Percentiles rank a stretch among this genome's conserved stretches.
Evolutionary conservation across 2,113 vertebrate genomes (phyloP).

Genomic region (Cyprinus carpio): DNA sequence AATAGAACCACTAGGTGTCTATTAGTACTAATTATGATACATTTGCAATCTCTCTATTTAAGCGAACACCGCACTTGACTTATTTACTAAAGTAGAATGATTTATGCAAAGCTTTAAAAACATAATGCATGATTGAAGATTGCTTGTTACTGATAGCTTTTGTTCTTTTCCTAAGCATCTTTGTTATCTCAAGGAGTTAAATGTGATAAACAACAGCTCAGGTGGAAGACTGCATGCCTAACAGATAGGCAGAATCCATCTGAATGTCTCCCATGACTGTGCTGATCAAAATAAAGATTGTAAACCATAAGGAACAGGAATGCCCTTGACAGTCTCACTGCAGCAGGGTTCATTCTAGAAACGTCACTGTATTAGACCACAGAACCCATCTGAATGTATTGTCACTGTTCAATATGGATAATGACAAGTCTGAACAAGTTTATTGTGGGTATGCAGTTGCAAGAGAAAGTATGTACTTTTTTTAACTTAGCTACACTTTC

Average conservation of each 20-base stretch:
- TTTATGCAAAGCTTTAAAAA: neutral
- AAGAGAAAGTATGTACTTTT: no score
- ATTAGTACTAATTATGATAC: slow-evolving; percentile 12
- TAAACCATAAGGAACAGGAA: neutral
- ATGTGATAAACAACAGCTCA: neutral
- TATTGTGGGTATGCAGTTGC: neutral
- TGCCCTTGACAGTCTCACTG: slow-evolving; percentile 13
- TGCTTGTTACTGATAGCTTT: neutral
- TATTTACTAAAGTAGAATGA: neutral
- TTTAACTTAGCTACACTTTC: neutral
- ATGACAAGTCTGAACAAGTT: neutral
- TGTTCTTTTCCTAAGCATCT: slow-evolving; percentile 14
- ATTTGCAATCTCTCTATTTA: neutral
- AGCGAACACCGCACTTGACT: neutral
- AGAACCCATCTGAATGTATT: neutral
- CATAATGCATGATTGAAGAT: neutral
- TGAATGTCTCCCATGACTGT: slow-evolving; percentile 21
- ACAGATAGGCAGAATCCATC: neutral
- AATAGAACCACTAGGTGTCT: slow-evolving; percentile 23
- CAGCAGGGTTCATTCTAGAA: neutral
- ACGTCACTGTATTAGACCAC: neutral
- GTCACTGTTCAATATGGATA: no score
- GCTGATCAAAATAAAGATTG: slow-evolving; percentile 47
- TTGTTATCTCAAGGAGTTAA: slow-evolving; percentile 24
- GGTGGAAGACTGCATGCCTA: neutral